phyloP scores from a whole-genome alignment of 64 coral and sea anemone genomes.

The Exaiptasia diaphana region DNA sequence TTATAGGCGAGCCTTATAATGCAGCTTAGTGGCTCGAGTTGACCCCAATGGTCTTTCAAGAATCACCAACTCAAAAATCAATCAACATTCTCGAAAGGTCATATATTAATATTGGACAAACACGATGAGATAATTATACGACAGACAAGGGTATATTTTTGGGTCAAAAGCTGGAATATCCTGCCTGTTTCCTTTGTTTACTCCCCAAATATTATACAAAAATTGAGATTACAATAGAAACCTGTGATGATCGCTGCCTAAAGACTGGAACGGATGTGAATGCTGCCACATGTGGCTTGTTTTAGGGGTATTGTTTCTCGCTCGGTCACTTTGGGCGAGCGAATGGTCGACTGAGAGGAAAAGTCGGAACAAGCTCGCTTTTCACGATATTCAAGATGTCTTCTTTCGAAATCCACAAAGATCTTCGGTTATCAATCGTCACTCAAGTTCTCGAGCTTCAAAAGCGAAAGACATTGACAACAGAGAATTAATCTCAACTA shows the following conservation, averaged over 20 bases:
- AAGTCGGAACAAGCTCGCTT: neutral
- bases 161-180: neutral
- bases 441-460: too few species aligned
- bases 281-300: neutral
- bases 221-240: too few species aligned
- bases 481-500: neutral
- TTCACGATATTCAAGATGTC: neutral
- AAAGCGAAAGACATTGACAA: neutral
- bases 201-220: too few species aligned
- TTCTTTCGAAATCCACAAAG: neutral
- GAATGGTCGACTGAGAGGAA: too few species aligned
- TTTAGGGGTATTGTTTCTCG: neutral
- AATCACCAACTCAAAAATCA: too few species aligned
- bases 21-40: too few species aligned
- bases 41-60: too few species aligned
- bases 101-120: conserved; percentile 14
- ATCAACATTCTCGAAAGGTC: too few species aligned
- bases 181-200: neutral
- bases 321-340: neutral
- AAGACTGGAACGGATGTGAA: neutral
- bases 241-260: neutral
- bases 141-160: conserved; percentile 3
- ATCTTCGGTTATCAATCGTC: too few species aligned
- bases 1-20: too few species aligned
- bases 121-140: conserved; percentile 13